Percentiles rank a stretch among this genome's conserved stretches.
Conservation (phyloP, 2,888 invertebrate species). For the Argyresthia goedartella region DNA sequence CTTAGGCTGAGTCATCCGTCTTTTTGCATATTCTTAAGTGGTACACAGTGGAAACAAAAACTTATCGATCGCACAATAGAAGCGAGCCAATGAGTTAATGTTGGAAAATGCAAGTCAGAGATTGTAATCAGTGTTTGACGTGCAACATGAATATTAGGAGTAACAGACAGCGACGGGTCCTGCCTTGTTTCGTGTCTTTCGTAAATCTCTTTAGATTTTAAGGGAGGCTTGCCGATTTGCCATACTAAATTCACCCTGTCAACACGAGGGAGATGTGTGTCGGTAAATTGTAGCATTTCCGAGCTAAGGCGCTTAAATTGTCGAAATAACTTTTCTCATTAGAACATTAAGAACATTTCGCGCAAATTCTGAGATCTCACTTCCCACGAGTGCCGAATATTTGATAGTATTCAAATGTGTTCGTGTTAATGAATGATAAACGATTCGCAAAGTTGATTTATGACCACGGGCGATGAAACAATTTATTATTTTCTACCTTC, state of each 20-base stretch:
- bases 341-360: neutral
- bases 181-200: no score
- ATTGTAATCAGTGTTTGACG: conserved; percentile 19
- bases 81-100: conserved; percentile 23
- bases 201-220: neutral
- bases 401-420: no score
- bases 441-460: conserved; percentile 5
- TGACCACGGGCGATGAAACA: neutral
- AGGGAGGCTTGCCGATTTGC: neutral
- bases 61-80: conserved; percentile 21
- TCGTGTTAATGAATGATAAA: conserved; percentile 1
- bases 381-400: neutral
- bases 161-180: neutral
- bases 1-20: conserved; percentile 32
- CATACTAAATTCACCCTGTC: neutral
- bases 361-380: neutral
- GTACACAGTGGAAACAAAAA: conserved; percentile 17
- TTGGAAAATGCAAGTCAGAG: conserved; percentile 21
- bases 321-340: conserved; percentile 1
- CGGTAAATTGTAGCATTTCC: neutral
- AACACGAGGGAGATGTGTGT: neutral
- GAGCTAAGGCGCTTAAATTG: neutral
- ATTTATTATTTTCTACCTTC: neutral
- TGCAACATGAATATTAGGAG: conserved; percentile 8
- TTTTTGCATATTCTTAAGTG: conserved; percentile 35